A percentile compares a stretch with the other conserved stretches of the same genome.
Conservation (phyloP, 2,797 vertebrate genomes). For the Tapirus indicus region DNA sequence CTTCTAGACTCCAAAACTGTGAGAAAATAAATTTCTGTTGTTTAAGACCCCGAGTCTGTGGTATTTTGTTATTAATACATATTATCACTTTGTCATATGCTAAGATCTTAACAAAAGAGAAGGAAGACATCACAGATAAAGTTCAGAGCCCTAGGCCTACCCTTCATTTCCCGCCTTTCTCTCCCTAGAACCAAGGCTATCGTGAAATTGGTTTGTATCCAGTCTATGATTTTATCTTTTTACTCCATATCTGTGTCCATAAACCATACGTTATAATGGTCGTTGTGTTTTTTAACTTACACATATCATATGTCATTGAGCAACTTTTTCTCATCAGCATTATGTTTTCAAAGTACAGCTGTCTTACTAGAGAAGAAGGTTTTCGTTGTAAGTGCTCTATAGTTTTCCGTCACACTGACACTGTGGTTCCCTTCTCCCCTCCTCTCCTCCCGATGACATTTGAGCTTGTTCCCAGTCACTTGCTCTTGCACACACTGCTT, state of each 20-base stretch:
- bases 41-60: no score
- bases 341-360: background rate
- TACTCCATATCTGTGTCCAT: background rate
- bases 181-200: background rate
- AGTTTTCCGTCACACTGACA: background rate
- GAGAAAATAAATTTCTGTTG: background rate
- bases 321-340: background rate
- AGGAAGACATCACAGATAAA: background rate
- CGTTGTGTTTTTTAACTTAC: background rate
- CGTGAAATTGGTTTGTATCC: background rate
- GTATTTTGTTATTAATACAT: background rate
- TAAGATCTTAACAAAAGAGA: background rate
- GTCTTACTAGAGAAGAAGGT: background rate
- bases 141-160: background rate
- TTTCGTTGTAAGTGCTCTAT: background rate
- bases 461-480: background rate
- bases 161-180: background rate
- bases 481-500: background rate
- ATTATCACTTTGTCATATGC: background rate
- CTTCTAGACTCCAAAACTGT: no score
- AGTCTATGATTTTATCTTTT: background rate
- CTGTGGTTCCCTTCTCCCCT: fast-evolving
- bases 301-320: background rate
- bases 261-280: background rate
- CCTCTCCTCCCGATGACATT: background rate